These are phyloP conservation scores for Tubulanus polymorphus DNA, from an alignment of 2,888 invertebrate species.

Conservation along the genomic window DNA sequence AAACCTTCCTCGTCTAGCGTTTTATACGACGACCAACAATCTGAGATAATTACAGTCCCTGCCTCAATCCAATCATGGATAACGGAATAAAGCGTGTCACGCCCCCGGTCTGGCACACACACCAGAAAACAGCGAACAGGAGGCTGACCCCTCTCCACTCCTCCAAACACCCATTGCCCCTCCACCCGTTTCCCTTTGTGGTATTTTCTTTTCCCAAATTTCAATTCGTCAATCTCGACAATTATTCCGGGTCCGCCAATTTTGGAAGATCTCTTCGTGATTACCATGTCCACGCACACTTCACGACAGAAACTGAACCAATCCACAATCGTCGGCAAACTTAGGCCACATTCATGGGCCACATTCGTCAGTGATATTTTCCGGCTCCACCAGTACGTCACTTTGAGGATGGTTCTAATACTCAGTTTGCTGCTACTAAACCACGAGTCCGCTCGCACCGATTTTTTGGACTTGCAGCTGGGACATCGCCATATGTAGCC, in stretches of 20 bases:
- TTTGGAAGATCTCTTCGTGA: slow-evolving; percentile 5
- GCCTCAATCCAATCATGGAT: slow-evolving; percentile 15
- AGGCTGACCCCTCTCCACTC: slow-evolving; percentile 11
- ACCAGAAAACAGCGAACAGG: slow-evolving; percentile 12
- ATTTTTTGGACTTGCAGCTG: too few relatives aligned
- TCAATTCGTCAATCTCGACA: slow-evolving; percentile 16
- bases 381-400: too few relatives aligned
- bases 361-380: too few relatives aligned
- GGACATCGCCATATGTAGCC: too few relatives aligned
- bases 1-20: neutral
- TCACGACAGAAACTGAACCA: slow-evolving; percentile 14
- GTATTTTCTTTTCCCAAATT: slow-evolving; percentile 20
- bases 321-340: slow-evolving; percentile 16
- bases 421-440: too few relatives aligned
- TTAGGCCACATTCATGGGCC: too few relatives aligned
- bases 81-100: slow-evolving; percentile 8
- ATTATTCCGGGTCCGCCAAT: slow-evolving; percentile 14
- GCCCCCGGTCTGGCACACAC: slow-evolving; percentile 10
- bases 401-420: too few relatives aligned
- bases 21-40: too few relatives aligned
- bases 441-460: too few relatives aligned
- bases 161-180: slow-evolving; percentile 16
- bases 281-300: slow-evolving; percentile 7
- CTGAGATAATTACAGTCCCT: slow-evolving; percentile 15
- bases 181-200: slow-evolving; percentile 17